Evolutionary conservation across 1,140 invertebrate genomes (phyloP).

Genomic region (Cylas formicarius): DNA sequence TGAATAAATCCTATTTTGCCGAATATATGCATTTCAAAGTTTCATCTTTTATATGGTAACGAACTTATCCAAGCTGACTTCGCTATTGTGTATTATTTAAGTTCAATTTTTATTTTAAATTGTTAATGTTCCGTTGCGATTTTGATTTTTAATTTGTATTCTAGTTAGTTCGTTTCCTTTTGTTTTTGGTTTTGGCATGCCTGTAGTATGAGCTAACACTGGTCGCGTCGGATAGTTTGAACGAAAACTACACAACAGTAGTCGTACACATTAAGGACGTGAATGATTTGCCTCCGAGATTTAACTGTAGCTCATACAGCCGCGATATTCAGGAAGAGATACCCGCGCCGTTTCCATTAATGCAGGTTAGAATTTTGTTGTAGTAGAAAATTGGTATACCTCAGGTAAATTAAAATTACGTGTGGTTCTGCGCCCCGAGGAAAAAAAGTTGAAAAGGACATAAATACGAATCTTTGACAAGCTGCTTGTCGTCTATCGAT

Average conservation of each 20-base stretch:
- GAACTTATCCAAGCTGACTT: conserved; percentile 1
- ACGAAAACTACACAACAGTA: conserved; percentile 74
- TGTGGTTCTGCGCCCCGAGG: too few species aligned
- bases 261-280: conserved; percentile 70
- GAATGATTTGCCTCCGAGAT: conserved; percentile 75
- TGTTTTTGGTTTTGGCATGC: conserved; percentile 31
- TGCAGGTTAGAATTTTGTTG: conserved; percentile 58
- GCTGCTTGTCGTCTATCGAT: too few species aligned
- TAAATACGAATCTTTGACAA: too few species aligned
- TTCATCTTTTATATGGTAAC: too few species aligned
- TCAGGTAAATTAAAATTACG: too few species aligned
- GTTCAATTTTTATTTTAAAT: too few species aligned
- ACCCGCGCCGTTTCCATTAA: conserved; percentile 52
- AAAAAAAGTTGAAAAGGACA: too few species aligned
- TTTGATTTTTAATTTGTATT: too few species aligned
- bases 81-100: background rate
- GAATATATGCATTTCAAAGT: too few species aligned
- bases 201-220: conserved; percentile 75
- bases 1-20: too few species aligned
- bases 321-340: conserved; percentile 61
- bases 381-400: too few species aligned
- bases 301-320: conserved; percentile 62
- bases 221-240: conserved; percentile 78
- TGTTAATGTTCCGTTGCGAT: too few species aligned
- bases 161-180: conserved; percentile 20